Evolutionary conservation across 2,888 invertebrate species (phyloP).

Genomic region (Apamea anceps): DNA sequence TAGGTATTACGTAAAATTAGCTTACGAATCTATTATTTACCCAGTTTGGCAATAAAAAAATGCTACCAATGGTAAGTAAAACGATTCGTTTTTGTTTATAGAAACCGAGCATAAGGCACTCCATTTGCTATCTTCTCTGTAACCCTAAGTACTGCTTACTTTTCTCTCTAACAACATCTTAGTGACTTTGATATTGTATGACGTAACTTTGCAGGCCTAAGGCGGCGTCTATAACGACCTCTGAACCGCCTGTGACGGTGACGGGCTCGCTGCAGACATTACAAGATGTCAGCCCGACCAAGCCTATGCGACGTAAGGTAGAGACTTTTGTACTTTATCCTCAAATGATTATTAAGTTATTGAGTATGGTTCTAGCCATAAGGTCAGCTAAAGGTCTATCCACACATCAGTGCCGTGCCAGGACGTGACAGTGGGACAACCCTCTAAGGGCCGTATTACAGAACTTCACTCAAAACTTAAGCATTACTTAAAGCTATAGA

Average conservation of each 20-base stretch:
- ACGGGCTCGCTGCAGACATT: conserved; percentile 82
- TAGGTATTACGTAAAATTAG: too few relatives aligned
- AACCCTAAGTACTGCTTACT: conserved; percentile 24
- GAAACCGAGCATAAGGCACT: background rate
- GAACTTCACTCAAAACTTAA: too few relatives aligned
- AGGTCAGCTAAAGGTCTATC: background rate
- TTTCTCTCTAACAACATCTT: too few relatives aligned
- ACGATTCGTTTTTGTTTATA: too few relatives aligned
- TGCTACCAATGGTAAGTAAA: too few relatives aligned
- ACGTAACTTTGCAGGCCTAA: conserved; percentile 81
- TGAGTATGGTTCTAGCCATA: background rate
- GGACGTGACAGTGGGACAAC: too few relatives aligned
- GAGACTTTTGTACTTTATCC: conserved; percentile 37
- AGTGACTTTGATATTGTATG: conserved; percentile 29
- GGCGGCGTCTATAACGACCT: conserved; percentile 84
- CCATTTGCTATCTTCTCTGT: conserved; percentile 38
- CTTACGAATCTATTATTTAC: too few relatives aligned
- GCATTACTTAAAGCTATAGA: too few relatives aligned
- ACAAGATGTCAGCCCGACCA: conserved; percentile 87
- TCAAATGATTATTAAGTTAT: background rate
- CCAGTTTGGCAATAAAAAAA: too few relatives aligned
- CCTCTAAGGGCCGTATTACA: too few relatives aligned
- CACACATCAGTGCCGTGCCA: background rate
- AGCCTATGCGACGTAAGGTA: conserved; percentile 86
- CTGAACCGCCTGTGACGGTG: conserved; percentile 79